phyloP scores from a whole-genome alignment of 2,113 vertebrate species.

The Clupea harengus region DNA sequence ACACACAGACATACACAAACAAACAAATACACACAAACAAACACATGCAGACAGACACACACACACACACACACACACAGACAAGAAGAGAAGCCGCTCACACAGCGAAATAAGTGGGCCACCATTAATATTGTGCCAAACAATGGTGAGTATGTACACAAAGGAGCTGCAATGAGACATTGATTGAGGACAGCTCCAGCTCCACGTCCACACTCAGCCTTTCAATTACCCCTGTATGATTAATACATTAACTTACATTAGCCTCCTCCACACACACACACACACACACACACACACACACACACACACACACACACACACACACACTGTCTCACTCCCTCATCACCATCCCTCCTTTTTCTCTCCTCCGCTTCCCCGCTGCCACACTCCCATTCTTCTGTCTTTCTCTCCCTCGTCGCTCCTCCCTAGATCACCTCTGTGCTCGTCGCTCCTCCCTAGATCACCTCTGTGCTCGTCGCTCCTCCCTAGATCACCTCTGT shows the following conservation, averaged over 20 bases:
- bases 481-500: no score
- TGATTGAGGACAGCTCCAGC: slow-evolving; percentile 62
- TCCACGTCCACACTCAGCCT: slow-evolving; percentile 54
- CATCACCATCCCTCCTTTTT: not conserved
- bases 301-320: not conserved
- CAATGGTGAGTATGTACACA: slow-evolving; percentile 60
- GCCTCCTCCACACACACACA: slow-evolving; percentile 29
- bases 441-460: no score
- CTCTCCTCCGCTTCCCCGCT: not conserved
- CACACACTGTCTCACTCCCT: not conserved
- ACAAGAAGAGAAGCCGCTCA: not conserved
- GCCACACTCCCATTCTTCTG: not conserved
- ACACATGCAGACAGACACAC: slow-evolving; percentile 21
- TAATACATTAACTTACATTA: slow-evolving; percentile 68
- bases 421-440: not conserved
- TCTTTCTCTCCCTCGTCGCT: not conserved
- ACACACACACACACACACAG: not conserved
- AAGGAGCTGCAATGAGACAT: slow-evolving; percentile 60
- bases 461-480: no score
- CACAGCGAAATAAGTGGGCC: not conserved
- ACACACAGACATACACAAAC: slow-evolving; percentile 19
- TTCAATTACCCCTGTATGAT: slow-evolving; percentile 69
- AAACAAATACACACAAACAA: not conserved
- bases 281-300: not conserved
- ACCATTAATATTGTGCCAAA: slow-evolving; percentile 60